Conservation (phyloP, 2,888 invertebrate genomes). For the Hirudinaria manillensis region DNA sequence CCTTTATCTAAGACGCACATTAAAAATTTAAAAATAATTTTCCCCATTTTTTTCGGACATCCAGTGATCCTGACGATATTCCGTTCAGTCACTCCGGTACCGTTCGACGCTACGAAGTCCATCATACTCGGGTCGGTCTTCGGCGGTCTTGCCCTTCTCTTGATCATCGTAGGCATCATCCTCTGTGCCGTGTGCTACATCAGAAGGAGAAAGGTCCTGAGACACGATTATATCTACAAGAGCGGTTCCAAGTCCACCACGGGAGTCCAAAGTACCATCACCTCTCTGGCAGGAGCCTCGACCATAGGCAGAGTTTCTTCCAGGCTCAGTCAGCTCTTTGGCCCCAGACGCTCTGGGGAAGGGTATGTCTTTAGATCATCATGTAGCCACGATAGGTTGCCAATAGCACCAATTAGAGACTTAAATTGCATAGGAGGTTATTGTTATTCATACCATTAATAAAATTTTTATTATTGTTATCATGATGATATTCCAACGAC, state of each 20-base stretch:
- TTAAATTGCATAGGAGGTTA: too few relatives aligned
- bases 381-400: too few relatives aligned
- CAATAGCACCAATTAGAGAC: too few relatives aligned
- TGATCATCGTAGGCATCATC: slow-evolving; percentile 8
- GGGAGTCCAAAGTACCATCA: slow-evolving; percentile 1
- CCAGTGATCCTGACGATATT: background rate
- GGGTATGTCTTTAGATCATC: too few relatives aligned
- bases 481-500: background rate
- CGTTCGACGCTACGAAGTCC: background rate
- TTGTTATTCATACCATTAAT: background rate
- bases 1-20: too few relatives aligned
- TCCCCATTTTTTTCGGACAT: too few relatives aligned
- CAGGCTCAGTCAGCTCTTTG: too few relatives aligned
- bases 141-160: background rate
- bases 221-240: background rate
- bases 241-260: background rate
- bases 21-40: too few relatives aligned
- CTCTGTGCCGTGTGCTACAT: slow-evolving; percentile 15
- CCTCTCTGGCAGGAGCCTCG: background rate
- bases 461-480: background rate
- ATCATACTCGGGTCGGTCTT: slow-evolving; percentile 4
- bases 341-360: too few relatives aligned
- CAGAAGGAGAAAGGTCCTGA: slow-evolving; percentile 1
- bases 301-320: too few relatives aligned
- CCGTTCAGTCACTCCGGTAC: background rate